A percentile compares a stretch with the other conserved stretches of the same genome.
phyloP scores from a whole-genome alignment of 2,888 invertebrate genomes.

The Opisthograptis luteolata region DNA sequence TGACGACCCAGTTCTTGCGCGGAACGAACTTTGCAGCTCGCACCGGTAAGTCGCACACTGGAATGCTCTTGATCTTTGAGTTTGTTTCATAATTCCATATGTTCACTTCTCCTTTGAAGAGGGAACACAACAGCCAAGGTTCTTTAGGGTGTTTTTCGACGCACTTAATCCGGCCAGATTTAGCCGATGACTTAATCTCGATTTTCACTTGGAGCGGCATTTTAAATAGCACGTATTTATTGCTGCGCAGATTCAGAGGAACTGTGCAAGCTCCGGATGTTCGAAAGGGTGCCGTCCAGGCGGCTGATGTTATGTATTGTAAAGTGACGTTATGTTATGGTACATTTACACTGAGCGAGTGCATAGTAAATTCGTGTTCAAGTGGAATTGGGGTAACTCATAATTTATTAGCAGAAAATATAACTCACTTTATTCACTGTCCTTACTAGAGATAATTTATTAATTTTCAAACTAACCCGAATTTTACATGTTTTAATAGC shows the following conservation, averaged over 20 bases:
- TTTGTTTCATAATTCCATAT: constrained; percentile 88
- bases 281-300: background rate
- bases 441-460: no score
- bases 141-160: constrained; percentile 98
- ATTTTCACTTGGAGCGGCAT: background rate
- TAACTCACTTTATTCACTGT: no score
- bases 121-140: constrained; percentile 98
- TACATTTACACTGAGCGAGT: no score
- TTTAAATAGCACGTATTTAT: background rate
- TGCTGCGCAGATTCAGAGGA: background rate
- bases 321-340: no score
- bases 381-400: no score
- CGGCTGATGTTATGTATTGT: background rate
- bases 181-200: background rate
- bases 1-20: constrained; percentile 98
- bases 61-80: background rate
- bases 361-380: no score
- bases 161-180: constrained; percentile 71
- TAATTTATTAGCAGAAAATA: no score
- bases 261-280: background rate
- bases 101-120: constrained; percentile 99
- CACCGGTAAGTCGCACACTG: background rate
- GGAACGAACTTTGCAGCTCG: constrained; percentile 96
- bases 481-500: no score
- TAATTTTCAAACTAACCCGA: no score